These are phyloP conservation scores for Amphilophus citrinellus DNA, from an alignment of 2,113 vertebrate genomes.

Conservation along the genomic window DNA sequence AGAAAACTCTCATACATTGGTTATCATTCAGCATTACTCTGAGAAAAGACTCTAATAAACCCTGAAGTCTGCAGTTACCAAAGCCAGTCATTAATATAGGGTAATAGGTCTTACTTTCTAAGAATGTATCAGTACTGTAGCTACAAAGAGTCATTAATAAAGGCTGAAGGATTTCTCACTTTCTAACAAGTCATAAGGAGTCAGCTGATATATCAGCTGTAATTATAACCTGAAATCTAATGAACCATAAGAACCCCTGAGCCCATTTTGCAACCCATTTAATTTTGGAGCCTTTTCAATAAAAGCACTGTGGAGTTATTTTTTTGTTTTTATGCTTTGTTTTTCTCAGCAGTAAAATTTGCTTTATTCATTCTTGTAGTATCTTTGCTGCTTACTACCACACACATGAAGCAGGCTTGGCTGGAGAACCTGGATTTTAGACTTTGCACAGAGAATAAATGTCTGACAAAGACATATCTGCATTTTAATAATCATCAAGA, in stretches of 20 bases:
- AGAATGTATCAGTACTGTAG: background rate
- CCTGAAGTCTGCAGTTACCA: background rate
- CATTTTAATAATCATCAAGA: background rate
- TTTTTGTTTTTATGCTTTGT: background rate
- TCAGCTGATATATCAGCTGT: background rate
- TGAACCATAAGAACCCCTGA: background rate
- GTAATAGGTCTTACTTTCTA: background rate
- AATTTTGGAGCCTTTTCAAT: background rate
- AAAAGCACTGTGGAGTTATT: background rate
- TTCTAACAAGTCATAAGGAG: background rate
- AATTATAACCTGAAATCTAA: background rate
- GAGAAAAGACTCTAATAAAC: background rate
- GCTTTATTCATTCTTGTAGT: background rate
- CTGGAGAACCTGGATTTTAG: background rate
- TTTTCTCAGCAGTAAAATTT: background rate
- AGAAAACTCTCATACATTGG: background rate
- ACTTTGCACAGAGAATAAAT: background rate
- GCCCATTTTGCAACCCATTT: background rate
- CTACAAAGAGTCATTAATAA: background rate
- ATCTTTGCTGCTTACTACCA: background rate
- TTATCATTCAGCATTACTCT: background rate
- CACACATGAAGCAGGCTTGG: background rate
- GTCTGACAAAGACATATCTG: background rate
- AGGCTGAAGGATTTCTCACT: background rate
- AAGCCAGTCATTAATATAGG: background rate